Percentiles rank a stretch among this genome's conserved stretches.
Evolutionary conservation across 2,113 vertebrate species (phyloP).

Genomic region (Epinephelus cyanopodus): DNA sequence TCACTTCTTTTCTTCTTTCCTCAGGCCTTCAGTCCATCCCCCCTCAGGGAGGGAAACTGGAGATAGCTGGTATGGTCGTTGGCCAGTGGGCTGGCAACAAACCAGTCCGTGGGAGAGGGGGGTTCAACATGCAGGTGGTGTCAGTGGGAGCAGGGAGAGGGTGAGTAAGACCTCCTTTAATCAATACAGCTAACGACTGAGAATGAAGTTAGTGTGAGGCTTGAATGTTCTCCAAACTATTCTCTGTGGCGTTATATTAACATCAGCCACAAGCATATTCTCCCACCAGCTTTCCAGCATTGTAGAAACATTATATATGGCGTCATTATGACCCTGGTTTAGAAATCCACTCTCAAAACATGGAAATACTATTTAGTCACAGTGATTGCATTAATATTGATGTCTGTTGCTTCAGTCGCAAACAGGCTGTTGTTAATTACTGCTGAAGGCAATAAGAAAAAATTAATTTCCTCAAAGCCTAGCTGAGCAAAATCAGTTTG

Average conservation of each 20-base stretch:
- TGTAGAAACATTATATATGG: too few species aligned
- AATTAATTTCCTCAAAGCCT: too few species aligned
- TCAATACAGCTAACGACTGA: neutral
- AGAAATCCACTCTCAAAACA: too few species aligned
- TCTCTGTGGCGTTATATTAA: too few species aligned
- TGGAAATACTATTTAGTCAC: too few species aligned
- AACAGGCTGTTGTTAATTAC: neutral
- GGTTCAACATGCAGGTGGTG: slow-evolving; percentile 93
- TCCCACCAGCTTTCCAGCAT: neutral
- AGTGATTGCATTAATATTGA: too few species aligned
- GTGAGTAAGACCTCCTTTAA: slow-evolving; percentile 74
- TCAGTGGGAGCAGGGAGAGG: slow-evolving; percentile 92
- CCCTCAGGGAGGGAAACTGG: slow-evolving; percentile 93
- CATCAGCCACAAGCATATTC: too few species aligned
- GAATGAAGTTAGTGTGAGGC: neutral
- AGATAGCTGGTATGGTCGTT: slow-evolving; percentile 95
- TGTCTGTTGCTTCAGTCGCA: too few species aligned
- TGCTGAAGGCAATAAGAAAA: neutral
- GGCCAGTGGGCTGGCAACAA: slow-evolving; percentile 95
- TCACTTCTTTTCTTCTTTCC: neutral
- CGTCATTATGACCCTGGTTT: neutral
- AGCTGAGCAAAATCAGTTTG: too few species aligned
- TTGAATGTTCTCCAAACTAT: too few species aligned
- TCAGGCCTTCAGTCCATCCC: slow-evolving; percentile 92
- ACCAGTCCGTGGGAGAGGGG: slow-evolving; percentile 88